Percentiles rank a stretch among this genome's conserved stretches.
Conservation (phyloP, 2,888 invertebrate species). For the Dione juno region DNA sequence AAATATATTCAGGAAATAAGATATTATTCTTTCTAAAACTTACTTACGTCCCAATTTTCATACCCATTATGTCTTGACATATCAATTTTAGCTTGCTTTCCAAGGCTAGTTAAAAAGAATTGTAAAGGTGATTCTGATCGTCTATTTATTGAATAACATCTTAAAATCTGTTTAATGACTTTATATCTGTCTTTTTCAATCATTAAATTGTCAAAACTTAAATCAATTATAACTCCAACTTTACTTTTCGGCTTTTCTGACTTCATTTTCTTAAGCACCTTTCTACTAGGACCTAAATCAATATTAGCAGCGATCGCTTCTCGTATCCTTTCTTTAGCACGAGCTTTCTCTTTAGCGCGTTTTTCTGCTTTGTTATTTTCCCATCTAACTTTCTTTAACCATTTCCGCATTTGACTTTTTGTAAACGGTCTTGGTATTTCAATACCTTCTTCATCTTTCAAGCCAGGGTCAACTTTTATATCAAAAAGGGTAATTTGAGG, state of each 20-base stretch:
- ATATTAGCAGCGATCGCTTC: constrained; percentile 88
- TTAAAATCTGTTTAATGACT: constrained; percentile 94
- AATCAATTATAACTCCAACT: constrained; percentile 91
- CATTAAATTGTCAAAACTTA: constrained; percentile 96
- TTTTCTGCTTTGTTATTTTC: constrained; percentile 87
- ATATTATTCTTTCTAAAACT: constrained; percentile 5
- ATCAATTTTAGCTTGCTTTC: constrained; percentile 87
- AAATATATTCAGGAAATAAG: background rate
- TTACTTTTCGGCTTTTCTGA: constrained; percentile 87
- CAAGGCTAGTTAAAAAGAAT: constrained; percentile 91
- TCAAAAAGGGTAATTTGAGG: constrained; percentile 71
- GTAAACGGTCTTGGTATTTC: constrained; percentile 77
- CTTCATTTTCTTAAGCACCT: constrained; percentile 89
- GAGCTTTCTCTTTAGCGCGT: constrained; percentile 88
- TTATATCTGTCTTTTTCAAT: constrained; percentile 93
- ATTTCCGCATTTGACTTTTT: constrained; percentile 87
- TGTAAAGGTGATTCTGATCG: constrained; percentile 90
- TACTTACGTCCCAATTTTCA: constrained; percentile 95
- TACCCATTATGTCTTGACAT: constrained; percentile 93
- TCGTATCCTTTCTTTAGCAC: constrained; percentile 87
- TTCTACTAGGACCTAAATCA: constrained; percentile 90
- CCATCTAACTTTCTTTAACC: constrained; percentile 89
- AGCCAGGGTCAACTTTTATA: constrained; percentile 72
- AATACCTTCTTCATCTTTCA: constrained; percentile 74
- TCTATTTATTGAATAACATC: constrained; percentile 96